Percentiles rank a stretch among this genome's conserved stretches.
These are phyloP conservation scores for Haliaeetus leucogaster DNA, from an alignment of 2,113 vertebrate genomes.

Conservation along the genomic window DNA sequence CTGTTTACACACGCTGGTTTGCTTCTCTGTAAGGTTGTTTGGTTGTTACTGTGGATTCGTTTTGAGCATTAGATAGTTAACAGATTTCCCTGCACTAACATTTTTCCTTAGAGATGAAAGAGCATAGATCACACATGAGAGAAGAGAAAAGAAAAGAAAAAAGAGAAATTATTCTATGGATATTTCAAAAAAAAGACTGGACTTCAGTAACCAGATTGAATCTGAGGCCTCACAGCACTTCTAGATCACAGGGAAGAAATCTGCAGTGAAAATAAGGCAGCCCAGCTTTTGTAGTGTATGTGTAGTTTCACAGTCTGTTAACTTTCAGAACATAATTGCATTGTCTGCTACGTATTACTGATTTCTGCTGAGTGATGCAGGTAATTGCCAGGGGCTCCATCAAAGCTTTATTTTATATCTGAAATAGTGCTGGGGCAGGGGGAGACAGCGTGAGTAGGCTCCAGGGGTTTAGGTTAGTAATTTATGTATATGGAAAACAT, in stretches of 20 bases:
- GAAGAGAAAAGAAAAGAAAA: not conserved
- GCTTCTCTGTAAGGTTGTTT: not conserved
- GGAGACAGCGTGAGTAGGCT: not conserved
- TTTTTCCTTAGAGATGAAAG: not conserved
- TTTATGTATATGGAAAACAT: accelerated
- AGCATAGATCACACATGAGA: not conserved
- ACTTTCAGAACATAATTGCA: not conserved
- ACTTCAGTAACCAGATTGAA: not conserved
- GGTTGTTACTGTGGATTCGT: not conserved
- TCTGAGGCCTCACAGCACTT: not conserved
- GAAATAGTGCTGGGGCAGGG: accelerated
- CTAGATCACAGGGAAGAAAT: not conserved
- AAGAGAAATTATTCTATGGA: not conserved
- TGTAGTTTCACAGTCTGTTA: not conserved
- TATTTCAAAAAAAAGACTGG: not conserved
- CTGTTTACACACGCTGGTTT: accelerated
- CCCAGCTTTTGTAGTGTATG: accelerated
- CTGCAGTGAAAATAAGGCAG: not conserved
- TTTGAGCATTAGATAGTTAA: not conserved
- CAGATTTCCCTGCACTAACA: not conserved
- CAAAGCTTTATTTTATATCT: not conserved
- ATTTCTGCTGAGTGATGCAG: not conserved
- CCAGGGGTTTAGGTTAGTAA: not conserved
- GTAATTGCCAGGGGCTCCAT: not conserved
- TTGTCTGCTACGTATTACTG: not conserved